Conservation (phyloP, 2,797 vertebrate species). For the Oreochromis grahami region DNA sequence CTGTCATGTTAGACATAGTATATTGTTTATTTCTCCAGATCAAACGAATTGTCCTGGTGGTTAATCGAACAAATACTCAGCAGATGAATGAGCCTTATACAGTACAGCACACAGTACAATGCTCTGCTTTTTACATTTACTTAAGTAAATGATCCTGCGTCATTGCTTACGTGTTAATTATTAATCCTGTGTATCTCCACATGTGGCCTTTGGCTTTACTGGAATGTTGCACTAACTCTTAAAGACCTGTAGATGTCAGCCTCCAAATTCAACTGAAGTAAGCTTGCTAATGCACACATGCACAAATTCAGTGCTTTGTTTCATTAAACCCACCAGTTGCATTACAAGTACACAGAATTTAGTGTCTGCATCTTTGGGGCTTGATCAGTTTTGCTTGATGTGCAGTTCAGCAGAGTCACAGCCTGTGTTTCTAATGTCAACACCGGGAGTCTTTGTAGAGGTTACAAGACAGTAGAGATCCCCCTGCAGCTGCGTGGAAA, state of each 20-base stretch:
- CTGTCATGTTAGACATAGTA: background rate
- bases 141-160: background rate
- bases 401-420: background rate
- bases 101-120: background rate
- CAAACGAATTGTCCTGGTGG: background rate
- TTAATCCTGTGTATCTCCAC: background rate
- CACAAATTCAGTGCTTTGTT: background rate
- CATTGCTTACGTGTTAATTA: background rate
- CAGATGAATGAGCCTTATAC: background rate
- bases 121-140: background rate
- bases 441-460: background rate
- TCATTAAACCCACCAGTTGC: background rate
- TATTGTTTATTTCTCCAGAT: background rate
- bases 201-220: background rate
- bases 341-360: background rate
- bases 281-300: background rate
- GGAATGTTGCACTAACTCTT: constrained; percentile 25
- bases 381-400: background rate
- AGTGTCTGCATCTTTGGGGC: background rate
- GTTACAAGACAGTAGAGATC: background rate
- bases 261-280: background rate
- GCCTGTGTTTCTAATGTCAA: background rate
- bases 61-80: background rate
- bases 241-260: constrained; percentile 45
- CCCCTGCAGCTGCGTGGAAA: background rate